Percentiles rank a stretch among this genome's conserved stretches.
phyloP scores from a whole-genome alignment of 1,140 invertebrate genomes.

The Dreissena polymorpha region DNA sequence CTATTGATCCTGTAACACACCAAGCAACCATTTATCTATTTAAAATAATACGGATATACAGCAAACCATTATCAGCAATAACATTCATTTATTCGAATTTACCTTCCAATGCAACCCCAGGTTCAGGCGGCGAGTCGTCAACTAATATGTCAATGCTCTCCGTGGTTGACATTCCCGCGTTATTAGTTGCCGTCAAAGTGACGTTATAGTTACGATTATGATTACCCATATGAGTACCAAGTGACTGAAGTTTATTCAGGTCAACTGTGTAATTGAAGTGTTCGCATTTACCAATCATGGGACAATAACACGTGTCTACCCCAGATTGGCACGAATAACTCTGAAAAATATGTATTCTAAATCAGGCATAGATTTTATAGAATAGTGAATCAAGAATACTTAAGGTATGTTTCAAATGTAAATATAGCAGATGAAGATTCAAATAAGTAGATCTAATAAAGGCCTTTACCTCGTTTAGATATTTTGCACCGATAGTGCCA shows the following conservation, averaged over 20 bases:
- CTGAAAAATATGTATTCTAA: not conserved
- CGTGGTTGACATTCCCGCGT: slow-evolving; percentile 36
- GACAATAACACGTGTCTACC: slow-evolving; percentile 44
- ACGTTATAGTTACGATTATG: slow-evolving; percentile 53
- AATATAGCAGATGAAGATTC: not conserved
- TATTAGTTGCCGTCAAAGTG: slow-evolving; percentile 54
- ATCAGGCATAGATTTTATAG: not conserved
- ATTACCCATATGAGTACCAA: slow-evolving; percentile 20
- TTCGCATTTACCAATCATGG: slow-evolving; percentile 47
- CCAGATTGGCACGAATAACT: not conserved
- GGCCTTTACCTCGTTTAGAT: not conserved
- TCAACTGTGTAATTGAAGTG: slow-evolving; percentile 42
- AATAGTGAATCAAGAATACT: not conserved
- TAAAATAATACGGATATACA: no score
- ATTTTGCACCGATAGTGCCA: not conserved
- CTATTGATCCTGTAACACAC: slow-evolving; percentile 30
- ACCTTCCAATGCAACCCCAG: slow-evolving; percentile 59
- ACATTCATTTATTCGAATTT: not conserved
- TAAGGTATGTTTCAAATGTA: not conserved
- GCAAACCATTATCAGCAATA: no score
- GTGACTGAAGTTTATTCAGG: slow-evolving; percentile 51
- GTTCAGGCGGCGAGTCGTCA: slow-evolving; percentile 59
- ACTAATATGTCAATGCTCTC: slow-evolving; percentile 51
- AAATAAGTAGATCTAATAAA: slow-evolving; percentile 3
- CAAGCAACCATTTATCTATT: no score